Percentiles rank a stretch among this genome's conserved stretches.
phyloP scores from a whole-genome alignment of 2,888 invertebrate species.

The Troilus luridus region DNA sequence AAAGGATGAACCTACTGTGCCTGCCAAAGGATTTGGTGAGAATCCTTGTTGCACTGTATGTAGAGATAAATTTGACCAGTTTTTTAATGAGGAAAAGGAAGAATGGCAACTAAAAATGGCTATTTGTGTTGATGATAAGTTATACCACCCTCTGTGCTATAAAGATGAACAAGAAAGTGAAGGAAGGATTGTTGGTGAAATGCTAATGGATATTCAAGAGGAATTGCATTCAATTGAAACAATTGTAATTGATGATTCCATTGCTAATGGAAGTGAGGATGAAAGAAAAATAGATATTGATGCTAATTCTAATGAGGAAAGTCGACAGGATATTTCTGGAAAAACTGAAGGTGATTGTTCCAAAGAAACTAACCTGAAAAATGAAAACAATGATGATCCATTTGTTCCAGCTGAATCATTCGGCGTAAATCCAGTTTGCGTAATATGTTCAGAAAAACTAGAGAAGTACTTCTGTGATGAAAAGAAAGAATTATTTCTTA shows the following conservation, averaged over 20 bases:
- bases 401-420: conserved; percentile 1
- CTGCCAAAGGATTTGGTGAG: conserved; percentile 77
- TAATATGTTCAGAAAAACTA: not conserved
- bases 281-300: conserved; percentile 67
- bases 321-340: not conserved
- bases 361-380: not conserved
- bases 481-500: not conserved
- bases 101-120: conserved; percentile 96
- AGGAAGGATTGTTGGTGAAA: not conserved
- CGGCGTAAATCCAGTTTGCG: not conserved
- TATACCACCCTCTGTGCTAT: conserved; percentile 92
- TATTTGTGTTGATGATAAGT: conserved; percentile 79
- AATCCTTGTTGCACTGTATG: conserved; percentile 88
- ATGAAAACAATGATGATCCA: not conserved
- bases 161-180: conserved; percentile 85
- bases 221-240: conserved; percentile 54
- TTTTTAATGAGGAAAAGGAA: conserved; percentile 96
- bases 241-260: conserved; percentile 60
- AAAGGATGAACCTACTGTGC: conserved; percentile 79
- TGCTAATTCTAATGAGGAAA: conserved; percentile 61
- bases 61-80: conserved; percentile 93
- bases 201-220: conserved; percentile 54
- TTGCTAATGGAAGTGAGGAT: conserved; percentile 63
- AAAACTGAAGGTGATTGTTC: not conserved
- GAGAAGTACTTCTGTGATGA: not conserved